These are phyloP conservation scores for Drosophila yooni DNA, from an alignment of 2,888 invertebrate species.

Conservation along the genomic window DNA sequence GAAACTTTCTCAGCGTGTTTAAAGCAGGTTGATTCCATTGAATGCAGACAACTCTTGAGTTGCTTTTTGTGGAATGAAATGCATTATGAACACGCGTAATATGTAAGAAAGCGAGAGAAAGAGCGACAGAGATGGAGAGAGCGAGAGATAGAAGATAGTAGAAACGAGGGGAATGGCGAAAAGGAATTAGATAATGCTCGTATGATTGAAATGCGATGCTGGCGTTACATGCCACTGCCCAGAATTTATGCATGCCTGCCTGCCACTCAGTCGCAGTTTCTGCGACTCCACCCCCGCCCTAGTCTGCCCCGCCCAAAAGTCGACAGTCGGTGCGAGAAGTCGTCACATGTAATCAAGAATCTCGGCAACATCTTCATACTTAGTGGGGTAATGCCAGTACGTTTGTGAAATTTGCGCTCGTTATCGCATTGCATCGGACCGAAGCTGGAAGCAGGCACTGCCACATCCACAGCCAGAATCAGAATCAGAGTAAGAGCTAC, in stretches of 20 bases:
- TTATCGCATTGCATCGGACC: constrained; percentile 73
- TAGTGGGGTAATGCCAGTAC: constrained; percentile 69
- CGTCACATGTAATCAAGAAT: constrained; percentile 79
- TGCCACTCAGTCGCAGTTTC: constrained; percentile 33
- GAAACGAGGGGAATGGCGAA: constrained; percentile 22
- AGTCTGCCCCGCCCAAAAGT: not conserved
- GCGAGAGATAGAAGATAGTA: not conserved
- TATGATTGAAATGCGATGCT: constrained; percentile 76
- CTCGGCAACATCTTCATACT: constrained; percentile 77
- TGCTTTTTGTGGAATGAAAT: constrained; percentile 47
- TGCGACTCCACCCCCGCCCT: constrained; percentile 15
- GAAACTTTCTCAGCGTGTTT: constrained; percentile 68
- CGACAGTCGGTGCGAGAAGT: constrained; percentile 47
- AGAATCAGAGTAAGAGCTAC: not conserved
- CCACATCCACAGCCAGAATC: not conserved
- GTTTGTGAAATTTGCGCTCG: constrained; percentile 78
- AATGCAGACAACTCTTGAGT: constrained; percentile 48
- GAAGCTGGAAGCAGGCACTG: not conserved
- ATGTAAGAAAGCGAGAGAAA: constrained; percentile 17
- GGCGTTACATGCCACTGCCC: constrained; percentile 73
- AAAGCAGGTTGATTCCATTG: constrained; percentile 70
- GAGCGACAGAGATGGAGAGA: not conserved
- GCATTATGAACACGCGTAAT: constrained; percentile 36
- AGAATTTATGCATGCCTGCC: constrained; percentile 74
- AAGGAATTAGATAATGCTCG: constrained; percentile 75